Evolutionary conservation across 2,888 invertebrate species (phyloP).

Genomic region (Coleophora deauratella): DNA sequence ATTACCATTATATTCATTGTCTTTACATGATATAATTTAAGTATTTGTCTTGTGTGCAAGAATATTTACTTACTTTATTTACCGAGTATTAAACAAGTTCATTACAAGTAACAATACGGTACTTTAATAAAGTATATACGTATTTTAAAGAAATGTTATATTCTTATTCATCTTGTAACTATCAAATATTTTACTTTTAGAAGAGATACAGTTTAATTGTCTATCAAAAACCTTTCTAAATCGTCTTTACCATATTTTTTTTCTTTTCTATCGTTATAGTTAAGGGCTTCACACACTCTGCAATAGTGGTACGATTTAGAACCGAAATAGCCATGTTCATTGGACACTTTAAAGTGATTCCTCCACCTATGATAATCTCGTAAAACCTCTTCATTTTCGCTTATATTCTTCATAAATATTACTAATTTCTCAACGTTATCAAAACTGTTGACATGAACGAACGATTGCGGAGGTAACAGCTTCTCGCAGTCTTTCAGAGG

Average conservation of each 20-base stretch:
- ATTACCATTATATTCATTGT: no score
- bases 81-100: no score
- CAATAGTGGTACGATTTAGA: slow-evolving; percentile 76
- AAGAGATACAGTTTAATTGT: slow-evolving; percentile 4
- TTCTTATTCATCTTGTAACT: no score
- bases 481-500: slow-evolving; percentile 53
- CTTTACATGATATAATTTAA: no score
- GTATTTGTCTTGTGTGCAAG: no score
- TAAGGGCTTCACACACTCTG: slow-evolving; percentile 78
- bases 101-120: no score
- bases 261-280: slow-evolving; percentile 61
- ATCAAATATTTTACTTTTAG: no score
- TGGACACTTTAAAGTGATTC: slow-evolving; percentile 64
- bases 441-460: slow-evolving; percentile 74
- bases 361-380: slow-evolving; percentile 75
- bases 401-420: slow-evolving; percentile 60
- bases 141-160: no score
- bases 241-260: slow-evolving; percentile 30
- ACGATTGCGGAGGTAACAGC: slow-evolving; percentile 77
- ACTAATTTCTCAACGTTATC: slow-evolving; percentile 64
- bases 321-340: slow-evolving; percentile 81
- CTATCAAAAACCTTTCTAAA: slow-evolving; percentile 27
- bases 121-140: no score
- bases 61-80: no score
- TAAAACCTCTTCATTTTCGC: slow-evolving; percentile 38